Conservation (phyloP, 2,113 vertebrate genomes). For the Scomber scombrus region DNA sequence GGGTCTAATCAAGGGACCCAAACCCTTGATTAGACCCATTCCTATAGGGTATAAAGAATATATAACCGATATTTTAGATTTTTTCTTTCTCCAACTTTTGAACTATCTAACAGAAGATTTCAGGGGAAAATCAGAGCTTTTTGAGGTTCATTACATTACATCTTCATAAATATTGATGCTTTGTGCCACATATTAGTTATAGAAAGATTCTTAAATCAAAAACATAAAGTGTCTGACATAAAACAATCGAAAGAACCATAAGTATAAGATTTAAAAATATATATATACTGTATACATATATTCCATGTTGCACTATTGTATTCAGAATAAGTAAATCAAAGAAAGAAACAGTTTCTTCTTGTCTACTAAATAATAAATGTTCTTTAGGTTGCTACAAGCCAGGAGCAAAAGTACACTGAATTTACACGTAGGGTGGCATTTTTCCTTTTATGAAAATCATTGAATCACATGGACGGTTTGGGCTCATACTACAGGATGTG, state of each 20-base stretch:
- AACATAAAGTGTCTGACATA: not conserved
- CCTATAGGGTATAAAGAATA: not conserved
- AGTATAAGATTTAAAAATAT: too few relatives aligned
- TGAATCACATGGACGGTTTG: rapidly evolving
- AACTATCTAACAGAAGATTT: not conserved
- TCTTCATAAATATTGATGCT: not conserved
- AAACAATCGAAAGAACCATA: not conserved
- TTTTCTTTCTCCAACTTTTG: not conserved
- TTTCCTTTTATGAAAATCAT: too few relatives aligned
- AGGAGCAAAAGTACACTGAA: not conserved
- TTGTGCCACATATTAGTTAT: not conserved
- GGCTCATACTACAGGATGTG: slow-evolving; percentile 2
- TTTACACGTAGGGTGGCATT: not conserved
- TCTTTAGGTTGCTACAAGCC: not conserved
- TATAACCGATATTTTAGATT: not conserved
- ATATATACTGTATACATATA: too few relatives aligned
- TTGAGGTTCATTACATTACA: not conserved
- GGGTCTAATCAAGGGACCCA: too few relatives aligned
- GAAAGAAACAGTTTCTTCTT: not conserved
- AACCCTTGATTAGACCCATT: too few relatives aligned
- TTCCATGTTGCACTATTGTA: not conserved
- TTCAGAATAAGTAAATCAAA: not conserved
- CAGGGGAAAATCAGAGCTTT: not conserved
- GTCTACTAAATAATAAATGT: not conserved
- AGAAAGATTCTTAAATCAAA: not conserved